Evolutionary conservation across 2,113 vertebrate species (phyloP).

Genomic region (Rhadina sibilatrix): DNA sequence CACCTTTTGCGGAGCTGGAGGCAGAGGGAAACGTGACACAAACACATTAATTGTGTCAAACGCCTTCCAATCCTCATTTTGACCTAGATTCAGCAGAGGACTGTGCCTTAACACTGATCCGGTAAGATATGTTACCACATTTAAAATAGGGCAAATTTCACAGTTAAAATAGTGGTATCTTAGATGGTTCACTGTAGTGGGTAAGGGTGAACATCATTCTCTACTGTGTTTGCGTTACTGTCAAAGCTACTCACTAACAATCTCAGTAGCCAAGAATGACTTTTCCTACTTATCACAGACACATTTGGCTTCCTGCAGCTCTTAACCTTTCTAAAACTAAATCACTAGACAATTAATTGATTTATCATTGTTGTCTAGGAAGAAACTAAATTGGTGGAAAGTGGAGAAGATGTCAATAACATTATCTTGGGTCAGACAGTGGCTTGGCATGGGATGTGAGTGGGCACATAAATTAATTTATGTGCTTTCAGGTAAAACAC

Average conservation of each 20-base stretch:
- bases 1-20: background rate
- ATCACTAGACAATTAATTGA: constrained; percentile 35
- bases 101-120: background rate
- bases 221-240: background rate
- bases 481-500: background rate
- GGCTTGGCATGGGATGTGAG: background rate
- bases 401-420: constrained; percentile 14
- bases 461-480: background rate
- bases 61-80: background rate
- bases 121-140: background rate
- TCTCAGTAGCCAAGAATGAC: background rate
- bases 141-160: background rate
- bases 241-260: background rate
- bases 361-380: background rate
- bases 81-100: background rate
- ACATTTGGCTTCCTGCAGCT: background rate
- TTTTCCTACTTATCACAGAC: background rate
- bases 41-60: background rate
- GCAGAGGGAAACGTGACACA: background rate
- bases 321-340: constrained; percentile 16
- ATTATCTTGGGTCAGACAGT: constrained; percentile 9
- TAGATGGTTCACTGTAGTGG: background rate
- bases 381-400: constrained; percentile 25
- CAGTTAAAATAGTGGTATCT: background rate
- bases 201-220: background rate